Evolutionary conservation across 2,888 invertebrate genomes (phyloP), one percentile per base, ranked within the genome.

Genomic region (Ernsta delagoae): DNA sequence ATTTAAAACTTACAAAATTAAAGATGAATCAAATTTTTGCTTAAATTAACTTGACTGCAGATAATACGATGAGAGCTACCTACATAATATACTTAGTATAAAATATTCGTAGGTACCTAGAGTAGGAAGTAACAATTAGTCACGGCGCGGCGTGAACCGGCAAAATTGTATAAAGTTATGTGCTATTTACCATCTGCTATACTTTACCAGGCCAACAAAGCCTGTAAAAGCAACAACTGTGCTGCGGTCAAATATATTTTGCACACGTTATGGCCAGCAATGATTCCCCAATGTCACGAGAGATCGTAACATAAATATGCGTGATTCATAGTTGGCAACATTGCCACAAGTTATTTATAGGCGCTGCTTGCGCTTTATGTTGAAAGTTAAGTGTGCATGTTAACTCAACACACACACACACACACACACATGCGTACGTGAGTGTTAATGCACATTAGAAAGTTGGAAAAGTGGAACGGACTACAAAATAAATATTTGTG

Each of bases 231-330:
- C 31, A 31, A 9, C 31, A 48, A 12, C 31, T 9, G 34, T 56
- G 45, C 43, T 7, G 60, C 45, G 60, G 60, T 60, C 31, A 34
- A 60, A 45, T 59, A 59, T 41, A 59, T 59, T 39, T 59, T 8
- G 39, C 31, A 48, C 45, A 48, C 45, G 60, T 24, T 31, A 45
- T 60, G 60, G 11, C 45, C 45, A 43, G 24, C 41, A 31, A 60
- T 60, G 60, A 60, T 48, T 45, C 60, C 60, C 60, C 60, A 34
- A 43, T 24, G 60, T 60, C 45, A 60, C 43, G 11, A 31, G 60
- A n/a, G 43, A 5, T 12, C 60, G 24, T 60, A 60, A 45, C 60
- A 39, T 60, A 60, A 60, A 60, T 60, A 60, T 45, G 43, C 60
- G 45, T 60, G 45, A 45, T 60, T 60, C 9, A 60, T 60, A 31